These are phyloP conservation scores for Drosophila carrolli DNA, from an alignment of 1,140 invertebrate species.

Conservation along the genomic window DNA sequence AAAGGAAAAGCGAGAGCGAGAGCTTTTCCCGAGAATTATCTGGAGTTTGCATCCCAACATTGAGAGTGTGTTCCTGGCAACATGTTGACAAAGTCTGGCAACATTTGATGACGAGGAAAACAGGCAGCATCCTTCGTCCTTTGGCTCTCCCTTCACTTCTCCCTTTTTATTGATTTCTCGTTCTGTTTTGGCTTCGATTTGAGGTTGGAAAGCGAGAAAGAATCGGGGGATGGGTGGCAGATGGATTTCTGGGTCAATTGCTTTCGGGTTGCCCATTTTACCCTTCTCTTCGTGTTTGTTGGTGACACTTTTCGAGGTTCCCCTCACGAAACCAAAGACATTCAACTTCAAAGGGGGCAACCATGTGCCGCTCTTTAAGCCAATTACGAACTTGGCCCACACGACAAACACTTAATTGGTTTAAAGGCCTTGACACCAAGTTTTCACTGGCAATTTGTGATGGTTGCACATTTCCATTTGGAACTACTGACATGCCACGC, in stretches of 20 bases:
- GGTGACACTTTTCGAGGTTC: neutral
- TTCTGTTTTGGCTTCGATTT: constrained; percentile 42
- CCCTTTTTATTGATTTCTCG: constrained; percentile 46
- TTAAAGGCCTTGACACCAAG: constrained; percentile 27
- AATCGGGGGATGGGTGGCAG: neutral
- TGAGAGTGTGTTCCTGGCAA: constrained; percentile 9
- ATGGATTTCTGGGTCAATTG: constrained; percentile 50
- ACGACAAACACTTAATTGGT: constrained; percentile 30
- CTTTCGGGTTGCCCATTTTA: constrained; percentile 9
- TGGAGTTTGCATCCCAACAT: neutral
- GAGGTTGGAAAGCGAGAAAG: constrained; percentile 1
- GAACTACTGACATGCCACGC: constrained; percentile 2
- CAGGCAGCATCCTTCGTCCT: constrained; percentile 12
- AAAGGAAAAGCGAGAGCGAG: constrained; percentile 10
- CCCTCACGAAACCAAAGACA: constrained; percentile 25
- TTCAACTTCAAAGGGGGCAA: neutral
- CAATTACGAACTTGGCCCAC: constrained; percentile 43
- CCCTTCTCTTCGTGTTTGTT: constrained; percentile 6
- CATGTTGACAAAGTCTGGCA: constrained; percentile 28
- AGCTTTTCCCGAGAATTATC: constrained; percentile 33
- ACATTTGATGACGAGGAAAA: constrained; percentile 13
- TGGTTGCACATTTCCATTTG: neutral
- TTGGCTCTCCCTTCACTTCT: neutral
- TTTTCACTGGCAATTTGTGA: constrained; percentile 24
- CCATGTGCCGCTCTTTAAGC: constrained; percentile 17